These are phyloP conservation scores for Aphis gossypii DNA, from an alignment of 1,140 invertebrate species.

Conservation along the genomic window DNA sequence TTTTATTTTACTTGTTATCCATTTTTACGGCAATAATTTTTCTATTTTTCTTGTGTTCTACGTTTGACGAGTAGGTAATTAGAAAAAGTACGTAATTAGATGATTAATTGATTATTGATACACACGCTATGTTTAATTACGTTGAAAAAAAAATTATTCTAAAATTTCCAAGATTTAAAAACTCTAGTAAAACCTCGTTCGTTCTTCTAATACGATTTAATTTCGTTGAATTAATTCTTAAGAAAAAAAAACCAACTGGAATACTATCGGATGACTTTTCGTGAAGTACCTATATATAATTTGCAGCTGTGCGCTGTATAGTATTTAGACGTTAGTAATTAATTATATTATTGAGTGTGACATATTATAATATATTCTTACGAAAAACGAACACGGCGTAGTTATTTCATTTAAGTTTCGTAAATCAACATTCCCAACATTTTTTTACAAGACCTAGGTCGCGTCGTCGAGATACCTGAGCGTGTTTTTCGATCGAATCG, in stretches of 20 bases:
- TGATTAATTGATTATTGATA: not conserved
- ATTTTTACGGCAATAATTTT: not conserved
- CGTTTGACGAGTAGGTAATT: not conserved
- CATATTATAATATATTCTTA: too few species aligned
- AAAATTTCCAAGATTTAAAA: too few species aligned
- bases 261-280: not conserved
- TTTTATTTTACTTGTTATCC: not conserved
- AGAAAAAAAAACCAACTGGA: not conserved
- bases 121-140: not conserved
- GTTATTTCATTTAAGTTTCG: too few species aligned
- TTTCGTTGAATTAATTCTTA: not conserved
- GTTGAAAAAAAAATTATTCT: not conserved
- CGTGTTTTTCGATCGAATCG: not conserved
- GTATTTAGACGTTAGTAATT: not conserved
- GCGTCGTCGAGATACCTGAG: not conserved
- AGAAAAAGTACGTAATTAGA: not conserved
- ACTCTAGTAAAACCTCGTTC: not conserved
- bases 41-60: not conserved
- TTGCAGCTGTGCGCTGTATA: not conserved
- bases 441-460: not conserved
- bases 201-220: not conserved
- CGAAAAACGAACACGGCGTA: too few species aligned
- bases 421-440: not conserved
- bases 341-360: too few species aligned
- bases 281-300: not conserved